These are phyloP conservation scores for Schrankia costaestrigalis DNA, from an alignment of 2,888 invertebrate species.

Conservation along the genomic window DNA sequence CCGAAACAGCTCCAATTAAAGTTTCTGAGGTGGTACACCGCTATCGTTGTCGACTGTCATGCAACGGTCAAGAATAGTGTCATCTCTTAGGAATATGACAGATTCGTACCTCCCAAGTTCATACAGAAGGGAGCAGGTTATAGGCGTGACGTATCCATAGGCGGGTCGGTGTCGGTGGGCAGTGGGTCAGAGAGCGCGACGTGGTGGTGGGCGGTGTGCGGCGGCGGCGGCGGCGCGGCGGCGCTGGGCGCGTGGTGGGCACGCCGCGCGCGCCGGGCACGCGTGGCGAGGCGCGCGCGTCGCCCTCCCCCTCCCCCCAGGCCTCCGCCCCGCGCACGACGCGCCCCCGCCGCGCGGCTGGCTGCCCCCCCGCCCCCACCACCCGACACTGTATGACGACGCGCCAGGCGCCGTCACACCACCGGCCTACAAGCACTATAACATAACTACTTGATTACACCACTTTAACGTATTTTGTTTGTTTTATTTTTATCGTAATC, in stretches of 20 bases:
- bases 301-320: slow-evolving; percentile 58
- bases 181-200: slow-evolving; percentile 34
- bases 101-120: slow-evolving; percentile 11
- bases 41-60: no score
- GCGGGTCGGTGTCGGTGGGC: slow-evolving; percentile 39
- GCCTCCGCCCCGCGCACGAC: slow-evolving; percentile 63
- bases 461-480: slow-evolving; percentile 62
- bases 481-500: not conserved
- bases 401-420: slow-evolving; percentile 41
- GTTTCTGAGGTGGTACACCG: no score
- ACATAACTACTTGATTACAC: slow-evolving; percentile 62
- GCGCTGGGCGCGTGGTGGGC: slow-evolving; percentile 41
- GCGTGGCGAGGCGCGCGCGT: slow-evolving; percentile 45
- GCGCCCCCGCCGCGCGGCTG: slow-evolving; percentile 64
- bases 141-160: slow-evolving; percentile 48
- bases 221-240: slow-evolving; percentile 45
- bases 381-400: slow-evolving; percentile 70
- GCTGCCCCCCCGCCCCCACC: slow-evolving; percentile 49
- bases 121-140: slow-evolving; percentile 12
- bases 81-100: not conserved
- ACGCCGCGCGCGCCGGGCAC: slow-evolving; percentile 39
- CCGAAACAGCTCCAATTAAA: no score
- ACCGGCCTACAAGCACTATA: slow-evolving; percentile 36
- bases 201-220: slow-evolving; percentile 45
- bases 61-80: not conserved